Evolutionary conservation across 1,140 invertebrate genomes (phyloP).

Genomic region (Neoseiulus cucumeris): DNA sequence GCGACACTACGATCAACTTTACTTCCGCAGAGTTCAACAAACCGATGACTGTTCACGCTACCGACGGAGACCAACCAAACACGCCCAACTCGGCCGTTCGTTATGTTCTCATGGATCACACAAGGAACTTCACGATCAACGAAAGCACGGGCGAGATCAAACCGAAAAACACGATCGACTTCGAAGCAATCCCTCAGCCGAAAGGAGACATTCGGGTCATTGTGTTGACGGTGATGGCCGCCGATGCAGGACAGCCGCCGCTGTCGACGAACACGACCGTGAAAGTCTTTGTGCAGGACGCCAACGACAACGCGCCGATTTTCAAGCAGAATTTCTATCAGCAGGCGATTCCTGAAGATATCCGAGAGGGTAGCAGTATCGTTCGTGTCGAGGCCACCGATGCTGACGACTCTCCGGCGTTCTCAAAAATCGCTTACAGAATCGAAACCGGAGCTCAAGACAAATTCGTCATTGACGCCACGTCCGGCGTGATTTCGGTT

Average conservation of each 20-base stretch:
- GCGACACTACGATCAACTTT: no score
- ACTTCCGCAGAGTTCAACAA: not conserved
- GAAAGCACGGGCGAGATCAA: constrained; percentile 44
- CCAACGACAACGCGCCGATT: constrained; percentile 61
- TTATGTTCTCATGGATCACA: constrained; percentile 48
- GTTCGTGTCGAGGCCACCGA: constrained; percentile 55
- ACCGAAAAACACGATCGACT: constrained; percentile 48
- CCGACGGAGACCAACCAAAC: constrained; percentile 29
- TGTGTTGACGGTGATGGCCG: constrained; percentile 50
- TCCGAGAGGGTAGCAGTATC: constrained; percentile 50
- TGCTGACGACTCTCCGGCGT: constrained; percentile 58
- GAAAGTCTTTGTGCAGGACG: constrained; percentile 44
- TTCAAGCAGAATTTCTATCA: constrained; percentile 55
- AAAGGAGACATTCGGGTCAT: constrained; percentile 44
- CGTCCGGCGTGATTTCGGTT: constrained; percentile 58
- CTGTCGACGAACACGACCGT: constrained; percentile 50
- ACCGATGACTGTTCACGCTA: constrained; percentile 16
- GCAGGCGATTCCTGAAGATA: constrained; percentile 54
- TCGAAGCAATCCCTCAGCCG: constrained; percentile 39
- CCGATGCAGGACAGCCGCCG: constrained; percentile 53
- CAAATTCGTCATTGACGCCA: constrained; percentile 71
- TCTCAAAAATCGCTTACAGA: constrained; percentile 65
- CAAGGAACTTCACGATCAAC: constrained; percentile 60
- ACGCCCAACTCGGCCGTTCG: constrained; percentile 63
- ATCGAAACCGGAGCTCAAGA: constrained; percentile 66